These are phyloP conservation scores for Sminthurinus signatus DNA, from an alignment of 1,140 invertebrate species.

Conservation along the genomic window DNA sequence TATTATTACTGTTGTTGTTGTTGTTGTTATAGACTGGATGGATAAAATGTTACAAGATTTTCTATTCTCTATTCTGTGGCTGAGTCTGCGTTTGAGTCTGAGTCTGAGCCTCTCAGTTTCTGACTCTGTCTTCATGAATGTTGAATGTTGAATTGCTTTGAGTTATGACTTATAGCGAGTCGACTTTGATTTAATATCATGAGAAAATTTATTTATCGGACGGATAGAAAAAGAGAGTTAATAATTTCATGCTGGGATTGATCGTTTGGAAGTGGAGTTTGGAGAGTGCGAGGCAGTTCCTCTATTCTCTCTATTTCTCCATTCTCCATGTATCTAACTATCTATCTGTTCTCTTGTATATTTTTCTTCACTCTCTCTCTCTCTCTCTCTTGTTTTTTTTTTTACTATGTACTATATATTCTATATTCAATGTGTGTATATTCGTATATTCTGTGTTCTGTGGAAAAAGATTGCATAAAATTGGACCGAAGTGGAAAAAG, in stretches of 20 bases:
- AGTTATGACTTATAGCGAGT: slow-evolving; percentile 38
- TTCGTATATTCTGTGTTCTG: slow-evolving; percentile 13
- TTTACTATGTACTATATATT: too few species aligned
- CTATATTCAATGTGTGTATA: too few species aligned
- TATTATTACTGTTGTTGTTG: not conserved
- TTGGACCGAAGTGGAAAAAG: slow-evolving; percentile 30
- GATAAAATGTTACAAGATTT: not conserved
- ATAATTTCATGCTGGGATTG: slow-evolving; percentile 41
- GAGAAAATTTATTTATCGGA: slow-evolving; percentile 37
- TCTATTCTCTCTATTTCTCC: not conserved
- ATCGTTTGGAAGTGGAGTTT: slow-evolving; percentile 30
- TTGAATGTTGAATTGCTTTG: slow-evolving; percentile 34
- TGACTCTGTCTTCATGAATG: slow-evolving; percentile 16
- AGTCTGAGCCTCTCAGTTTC: too few species aligned
- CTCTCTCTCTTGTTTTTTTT: slow-evolving; percentile 6
- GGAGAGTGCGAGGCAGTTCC: slow-evolving; percentile 10
- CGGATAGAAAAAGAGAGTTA: slow-evolving; percentile 36
- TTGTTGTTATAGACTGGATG: not conserved
- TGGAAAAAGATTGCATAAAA: slow-evolving; percentile 38
- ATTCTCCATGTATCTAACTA: not conserved
- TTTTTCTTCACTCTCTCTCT: not conserved
- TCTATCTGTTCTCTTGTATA: not conserved
- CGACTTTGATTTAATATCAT: slow-evolving; percentile 41
- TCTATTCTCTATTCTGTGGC: too few species aligned
- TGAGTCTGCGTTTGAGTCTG: too few species aligned